Evolutionary conservation across 1,140 invertebrate species (phyloP), one percentile per base, ranked within the genome.

Genomic region (Macrobrachium nipponense): DNA sequence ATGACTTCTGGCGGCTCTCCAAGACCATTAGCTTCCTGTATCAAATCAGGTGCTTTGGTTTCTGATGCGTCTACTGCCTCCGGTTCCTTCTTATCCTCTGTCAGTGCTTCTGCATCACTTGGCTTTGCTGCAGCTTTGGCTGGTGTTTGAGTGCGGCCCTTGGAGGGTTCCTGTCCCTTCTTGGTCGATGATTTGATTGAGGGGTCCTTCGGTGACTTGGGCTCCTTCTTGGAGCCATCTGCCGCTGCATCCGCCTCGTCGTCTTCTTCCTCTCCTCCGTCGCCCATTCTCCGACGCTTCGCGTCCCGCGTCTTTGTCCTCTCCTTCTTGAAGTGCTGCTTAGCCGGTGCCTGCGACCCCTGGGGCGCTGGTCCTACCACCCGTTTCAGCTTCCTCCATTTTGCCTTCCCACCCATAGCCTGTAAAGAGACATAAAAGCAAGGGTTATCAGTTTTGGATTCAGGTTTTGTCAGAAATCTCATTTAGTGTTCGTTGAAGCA

Each of bases 351-450:
- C 58, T 82, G 70, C 44, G 81, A 15, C 6, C 61, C 81, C n/a
- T 44, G 81, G 0, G 81, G 61, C 18, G 43, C 18, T 6, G 72
- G 75, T 5, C 81, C 81, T 10, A 83, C 81, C 14, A 83, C 81
- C 12, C 60, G 59, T 73, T 83, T 75, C 81, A 83, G 73, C 81
- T 83, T 83, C 36, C 81, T 36, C 81, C 81, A 83, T 61, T 72
- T 75, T 15, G 81, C 81, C 59, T 83, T 83, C 36, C 81, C 81
- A 23, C 73, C 81, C 81, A 83, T 83, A 59, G 27, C 60, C 59
- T 64, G 61, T 27, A 27, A 44, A 43, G 61, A 80, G 51, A 51
- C 8, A n/a, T n/a, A n/a, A n/a, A n/a, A n/a, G n/a, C n/a, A 36
- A 36, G 27, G 1, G 27, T 36, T 36, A 36, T 4, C 27, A 36